Base-by-base conservation (phyloP, 2,888 invertebrate genomes). In the Perizoma affinitatum region DNA sequence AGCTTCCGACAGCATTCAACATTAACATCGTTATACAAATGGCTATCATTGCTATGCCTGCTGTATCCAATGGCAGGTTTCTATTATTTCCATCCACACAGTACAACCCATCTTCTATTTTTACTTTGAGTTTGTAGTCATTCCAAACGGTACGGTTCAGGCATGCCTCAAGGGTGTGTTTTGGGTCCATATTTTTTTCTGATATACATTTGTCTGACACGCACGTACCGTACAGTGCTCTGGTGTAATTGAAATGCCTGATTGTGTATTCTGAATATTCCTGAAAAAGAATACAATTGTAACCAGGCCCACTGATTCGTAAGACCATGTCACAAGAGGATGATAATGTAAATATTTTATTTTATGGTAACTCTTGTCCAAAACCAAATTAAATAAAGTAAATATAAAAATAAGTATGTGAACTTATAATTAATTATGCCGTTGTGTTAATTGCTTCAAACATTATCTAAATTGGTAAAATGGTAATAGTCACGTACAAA, bases 181-280 rank as follows among this genome's bases (percentile, higher is more conserved):
- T 63, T 55, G 68, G 66, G 55, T 75, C 69, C 53, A 54, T 55
- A 58, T 63, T 67, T 52, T 68, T 71, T 40, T 60, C 50, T 41
- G 66, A 40, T 48, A 62, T 63, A 59, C 80, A 80, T 8, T 67
- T 71, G 5, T 67, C 60, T 0, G 75, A 68, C 33, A 79, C 58
- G 43, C 80, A 82, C 4, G 75, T 58, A 0, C 80, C 79, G 47
- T 75, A 71, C 6, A 68, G 53, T 1, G 76, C 58, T 54, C 65
- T 61, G 0, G 77, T 66, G 54, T 80, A 76, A 52, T 82, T 80
- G 53, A 69, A 76, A 54, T 76, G 78, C 22, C 45, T 43, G 38
- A 61, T 69, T 4, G 51, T 59, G n/a, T 72, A 60, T 5, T 63
- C 70, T 0, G 78, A 76, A 63, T 76, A 81, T 47, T 73, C 73